Evolutionary conservation across 2,888 invertebrate species (phyloP).

Genomic region (Kuschelorhynchus macadamiae): DNA sequence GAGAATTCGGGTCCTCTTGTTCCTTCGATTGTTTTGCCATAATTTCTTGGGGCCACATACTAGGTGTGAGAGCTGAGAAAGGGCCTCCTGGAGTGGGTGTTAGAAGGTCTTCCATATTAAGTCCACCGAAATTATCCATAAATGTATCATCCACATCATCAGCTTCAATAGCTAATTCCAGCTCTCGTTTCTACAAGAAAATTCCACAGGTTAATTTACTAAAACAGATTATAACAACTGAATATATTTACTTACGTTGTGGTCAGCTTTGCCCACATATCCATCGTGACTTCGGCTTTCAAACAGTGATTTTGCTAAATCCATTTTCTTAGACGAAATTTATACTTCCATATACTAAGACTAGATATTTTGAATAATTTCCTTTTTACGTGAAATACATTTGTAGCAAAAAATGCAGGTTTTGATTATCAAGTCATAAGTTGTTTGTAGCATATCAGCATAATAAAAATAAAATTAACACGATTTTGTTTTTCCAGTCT

Average conservation of each 20-base stretch:
- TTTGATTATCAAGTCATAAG: background rate
- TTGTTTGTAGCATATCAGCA: background rate
- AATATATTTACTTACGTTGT: constrained; percentile 72
- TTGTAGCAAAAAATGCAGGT: background rate
- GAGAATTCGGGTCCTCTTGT: constrained; percentile 82
- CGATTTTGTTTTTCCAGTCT: background rate
- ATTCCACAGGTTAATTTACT: too few species aligned
- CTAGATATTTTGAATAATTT: background rate
- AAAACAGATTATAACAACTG: too few species aligned
- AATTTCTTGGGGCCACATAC: constrained; percentile 97
- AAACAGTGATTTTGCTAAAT: constrained; percentile 93
- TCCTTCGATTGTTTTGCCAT: constrained; percentile 83
- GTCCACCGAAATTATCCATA: constrained; percentile 76
- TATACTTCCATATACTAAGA: background rate
- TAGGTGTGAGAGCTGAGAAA: constrained; percentile 94
- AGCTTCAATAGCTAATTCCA: constrained; percentile 84
- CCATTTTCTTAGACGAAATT: constrained; percentile 73
- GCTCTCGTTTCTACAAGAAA: constrained; percentile 78
- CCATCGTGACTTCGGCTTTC: constrained; percentile 89
- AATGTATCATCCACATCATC: constrained; percentile 77
- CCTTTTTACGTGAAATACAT: background rate
- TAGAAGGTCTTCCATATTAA: constrained; percentile 80
- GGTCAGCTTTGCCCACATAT: constrained; percentile 89
- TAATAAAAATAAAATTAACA: background rate
- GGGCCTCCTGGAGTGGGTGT: constrained; percentile 89